Base-by-base conservation (phyloP, 2,797 vertebrate species). In the Hippocampus kuda region DNA sequence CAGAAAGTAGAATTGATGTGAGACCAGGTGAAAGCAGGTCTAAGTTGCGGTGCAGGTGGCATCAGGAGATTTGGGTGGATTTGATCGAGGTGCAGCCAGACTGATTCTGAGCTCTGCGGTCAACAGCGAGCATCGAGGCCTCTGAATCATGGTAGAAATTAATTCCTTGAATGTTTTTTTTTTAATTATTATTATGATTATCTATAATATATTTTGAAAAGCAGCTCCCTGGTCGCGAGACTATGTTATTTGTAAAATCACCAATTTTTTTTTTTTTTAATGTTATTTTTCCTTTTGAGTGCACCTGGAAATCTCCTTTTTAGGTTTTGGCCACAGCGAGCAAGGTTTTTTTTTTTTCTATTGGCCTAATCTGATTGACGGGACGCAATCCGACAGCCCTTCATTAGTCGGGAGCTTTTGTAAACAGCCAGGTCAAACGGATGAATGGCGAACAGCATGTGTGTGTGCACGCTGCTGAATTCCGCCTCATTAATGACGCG, bases 361-460 rank as follows among this genome's bases (percentile, higher is more conserved):
- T 15, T 10, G 16, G 41, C 41, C 42, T 64, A 44, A 64, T 64
- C 62, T 64, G 62, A 64, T 64, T 64, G 41, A 64, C 62, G 62
- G 62, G 62, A 64, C 41, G 1, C 41, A 42, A 42, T 26, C 22
- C 41, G 61, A 63, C 61, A 42, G 61, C 38, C 41, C 61, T 22
- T 24, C 61, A 42, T 63, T 63, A 63, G 38, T n/a, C 22, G 38
- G 38, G 41, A 44, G 62, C 41, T 46, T 64, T 46, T 64, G 41
- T 64, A 44, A 64, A 64, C 41, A 46, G 13, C 41, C 22, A 10
- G 62, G 69, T 65, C 54, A 70, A 71, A 70, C 4, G 41, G 70
- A 72, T 9, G 10, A 24, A 79, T 63, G 38, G 61, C 61, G 34
- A 42, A 42, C 62, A 46, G 62, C 62, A 30, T 60, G 57, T 24